Evolutionary conservation across 2,888 invertebrate genomes (phyloP).

Genomic region (Drosophila mimetica): DNA sequence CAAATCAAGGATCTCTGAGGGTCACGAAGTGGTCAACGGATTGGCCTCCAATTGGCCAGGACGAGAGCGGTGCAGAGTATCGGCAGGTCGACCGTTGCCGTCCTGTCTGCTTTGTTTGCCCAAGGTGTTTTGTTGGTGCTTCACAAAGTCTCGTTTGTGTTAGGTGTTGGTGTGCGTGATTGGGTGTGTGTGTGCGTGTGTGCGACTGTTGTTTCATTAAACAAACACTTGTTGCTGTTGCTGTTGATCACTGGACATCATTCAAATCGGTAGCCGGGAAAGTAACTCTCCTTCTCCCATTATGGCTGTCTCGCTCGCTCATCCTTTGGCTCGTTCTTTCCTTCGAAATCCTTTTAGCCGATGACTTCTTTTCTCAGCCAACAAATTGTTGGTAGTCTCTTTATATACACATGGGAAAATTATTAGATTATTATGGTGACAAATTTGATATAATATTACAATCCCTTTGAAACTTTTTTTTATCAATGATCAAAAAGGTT

Average conservation of each 20-base stretch:
- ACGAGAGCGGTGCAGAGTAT: slow-evolving; percentile 35
- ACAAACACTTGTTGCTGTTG: slow-evolving; percentile 62
- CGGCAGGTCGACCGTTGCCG: slow-evolving; percentile 23
- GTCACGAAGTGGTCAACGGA: background rate
- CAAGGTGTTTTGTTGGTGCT: slow-evolving; percentile 68
- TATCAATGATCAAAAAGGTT: no score
- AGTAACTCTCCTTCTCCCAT: slow-evolving; percentile 3
- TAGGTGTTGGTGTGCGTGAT: background rate
- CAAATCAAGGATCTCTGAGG: background rate
- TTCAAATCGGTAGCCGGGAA: slow-evolving; percentile 55
- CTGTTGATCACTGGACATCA: slow-evolving; percentile 45
- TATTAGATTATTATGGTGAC: background rate
- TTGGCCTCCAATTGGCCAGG: background rate
- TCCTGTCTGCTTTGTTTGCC: slow-evolving; percentile 55
- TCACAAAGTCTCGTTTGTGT: slow-evolving; percentile 29
- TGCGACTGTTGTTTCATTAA: slow-evolving; percentile 64
- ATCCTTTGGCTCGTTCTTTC: background rate
- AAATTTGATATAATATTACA: background rate
- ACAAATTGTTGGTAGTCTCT: slow-evolving; percentile 21
- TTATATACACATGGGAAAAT: background rate
- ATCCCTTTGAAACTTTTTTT: background rate
- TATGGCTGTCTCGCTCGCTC: background rate
- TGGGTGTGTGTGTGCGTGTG: slow-evolving; percentile 8
- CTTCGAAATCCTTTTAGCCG: slow-evolving; percentile 39
- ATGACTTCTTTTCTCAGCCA: slow-evolving; percentile 45